Base-by-base conservation (phyloP, 2,888 invertebrate genomes). In the Malacosoma neustria region DNA sequence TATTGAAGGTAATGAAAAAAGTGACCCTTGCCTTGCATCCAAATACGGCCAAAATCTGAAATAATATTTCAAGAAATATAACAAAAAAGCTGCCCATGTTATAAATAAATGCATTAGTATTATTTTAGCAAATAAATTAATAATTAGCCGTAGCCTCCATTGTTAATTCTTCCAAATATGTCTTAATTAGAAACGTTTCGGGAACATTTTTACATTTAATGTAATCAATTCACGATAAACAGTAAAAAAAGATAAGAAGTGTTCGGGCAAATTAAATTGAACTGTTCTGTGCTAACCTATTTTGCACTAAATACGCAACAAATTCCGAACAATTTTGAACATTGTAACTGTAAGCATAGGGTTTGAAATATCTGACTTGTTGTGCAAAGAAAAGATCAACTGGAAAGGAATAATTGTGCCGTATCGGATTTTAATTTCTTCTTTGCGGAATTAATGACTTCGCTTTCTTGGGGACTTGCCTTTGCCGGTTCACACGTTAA, bases 401-500 rank as follows among this genome's bases (percentile, higher is more conserved):
- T 54, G 41, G 42, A 48, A 51, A 44, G 52, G 47, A 68, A 75
- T 77, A 75, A 81, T 80, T 79, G 77, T 77, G 77, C 80, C 75
- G 82, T 82, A 82, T 84, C 76, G 77, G 79, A 74, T 80, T 84
- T 84, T 81, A 81, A 82, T 82, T 82, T 81, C 80, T 81, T 61
- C 61, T 69, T 53, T 57, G 61, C 60, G 67, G 73, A 81, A 82
- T 81, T 81, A 82, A 84, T 76, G 82, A 79, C 66, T 74, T 73
- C 67, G 73, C 72, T 69, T 75, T 67, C 62, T 56, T 54, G 61
- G 54, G 54, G 51, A 55, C 47, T 22, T 22, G 54, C 50, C 48
- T 62, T 61, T 58, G 61, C 62, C 60, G 64, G 64, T 69, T 63
- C 72, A 73, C 70, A 72, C 64, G 67, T 72, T 72, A 60, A 54